Evolutionary conservation across 2,113 vertebrate species (phyloP), one percentile per base, ranked within the genome.

Genomic region (Raja brachyura): DNA sequence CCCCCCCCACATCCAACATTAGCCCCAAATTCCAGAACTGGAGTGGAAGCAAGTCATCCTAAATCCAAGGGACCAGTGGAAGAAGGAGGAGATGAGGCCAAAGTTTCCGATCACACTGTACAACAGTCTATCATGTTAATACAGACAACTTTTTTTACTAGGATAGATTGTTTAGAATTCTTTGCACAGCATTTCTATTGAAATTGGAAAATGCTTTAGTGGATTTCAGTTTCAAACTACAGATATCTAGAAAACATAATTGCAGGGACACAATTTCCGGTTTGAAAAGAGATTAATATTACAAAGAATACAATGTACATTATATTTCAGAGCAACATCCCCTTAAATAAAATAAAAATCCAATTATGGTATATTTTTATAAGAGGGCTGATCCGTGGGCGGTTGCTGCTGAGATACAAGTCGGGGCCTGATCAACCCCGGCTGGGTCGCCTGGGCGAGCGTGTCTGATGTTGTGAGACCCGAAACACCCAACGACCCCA

Each of bases 121-220:
- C 97, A 97, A 97, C 3, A 48, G 39, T 48, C 39, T 3, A 48
- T 48, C 98, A 97, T 97, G 99, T 99, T 99, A 99, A 98, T 97
- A 98, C 97, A 97, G 98, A 99, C 97, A 97, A 98, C 98, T 98
- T 66, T 1, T 66, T 98, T 98, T 98, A 97, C 39, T 48, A 48
- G 39, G n/a, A 3, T 48, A 3, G 39, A 48, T 48, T 48, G 39
- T 48, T 97, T 96, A 96, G 97, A 97, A 96, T 98, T 11, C 56
- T 88, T 63, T 63, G 25, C 28, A 31, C 25, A 88, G 1, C 13
- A 63, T 63, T 59, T 61, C 28, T 88, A 9, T 63, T 63, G 83
- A 88, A 88, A 88, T 88, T 48, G n/a, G 59, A 31, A 88, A 61
- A 63, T 88, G 5, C 56, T 85, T 59, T 59, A 5, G 22, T 48